Evolutionary conservation across 2,113 vertebrate genomes (phyloP), one percentile per base, ranked within the genome.

Genomic region (Sander lucioperca): DNA sequence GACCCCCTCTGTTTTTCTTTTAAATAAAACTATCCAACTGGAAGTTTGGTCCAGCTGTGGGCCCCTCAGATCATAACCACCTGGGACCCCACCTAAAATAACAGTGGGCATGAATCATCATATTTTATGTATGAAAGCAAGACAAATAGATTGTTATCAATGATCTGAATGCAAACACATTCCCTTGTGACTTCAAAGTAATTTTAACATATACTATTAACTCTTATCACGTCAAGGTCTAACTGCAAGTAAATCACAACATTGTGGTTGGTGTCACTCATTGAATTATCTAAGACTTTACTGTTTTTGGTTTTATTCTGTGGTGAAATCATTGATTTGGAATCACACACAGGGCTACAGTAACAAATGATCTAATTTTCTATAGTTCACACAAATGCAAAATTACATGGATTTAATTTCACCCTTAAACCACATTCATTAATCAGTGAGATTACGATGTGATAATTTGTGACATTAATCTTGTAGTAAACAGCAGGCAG

Each of bases 401-500:
- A 68, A 59, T 39, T 0, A 19, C 10, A 30, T 50, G 3, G 4
- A 47, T 8, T 54, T 21, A 25, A 61, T 61, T 30, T n/a, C 3
- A 33, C 25, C 33, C 4, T 43, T n/a, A 33, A 21, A 36, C 30
- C 27, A 47, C 3, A 43, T 19, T 65, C 0, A 25, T 67, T 57
- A 63, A 58, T 30, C 6, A 23, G n/a, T 61, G n/a, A 18, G n/a
- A 72, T 25, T 43, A 53, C 4, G 1, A n/a, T 51, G 2, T 12
- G 57, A 16, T 64, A 9, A 25, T 84, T 54, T 16, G 66, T 33
- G 59, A 36, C 50, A 68, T 85, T 81, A 56, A 59, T 84, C 53
- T 62, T 23, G 67, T 68, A 69, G 79, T 83, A 80, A 86, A 86
- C 77, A 89, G 19, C 74, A 87, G 47, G 45, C 69, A 82, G 74